Evolutionary conservation across 2,888 invertebrate genomes (phyloP).

Genomic region (Acleris literana): DNA sequence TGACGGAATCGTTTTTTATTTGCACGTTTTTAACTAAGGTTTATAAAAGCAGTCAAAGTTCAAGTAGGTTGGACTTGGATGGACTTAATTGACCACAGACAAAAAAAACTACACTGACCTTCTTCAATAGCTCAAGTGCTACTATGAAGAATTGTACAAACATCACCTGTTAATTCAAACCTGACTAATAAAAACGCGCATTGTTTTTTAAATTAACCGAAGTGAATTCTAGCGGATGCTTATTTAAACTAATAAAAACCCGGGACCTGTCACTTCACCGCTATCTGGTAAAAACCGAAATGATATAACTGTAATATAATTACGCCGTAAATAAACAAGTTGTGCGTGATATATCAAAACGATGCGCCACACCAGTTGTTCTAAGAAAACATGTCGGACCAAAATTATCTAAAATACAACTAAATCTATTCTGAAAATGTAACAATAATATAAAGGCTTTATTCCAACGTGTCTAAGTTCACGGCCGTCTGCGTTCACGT

Average conservation of each 20-base stretch:
- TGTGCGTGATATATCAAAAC: neutral
- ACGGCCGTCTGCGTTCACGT: neutral
- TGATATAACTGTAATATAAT: constrained; percentile 30
- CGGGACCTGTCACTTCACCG: constrained; percentile 12
- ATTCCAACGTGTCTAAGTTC: neutral
- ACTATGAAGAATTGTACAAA: too few relatives aligned
- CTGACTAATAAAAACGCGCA: too few relatives aligned
- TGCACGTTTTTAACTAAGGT: neutral
- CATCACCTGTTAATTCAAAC: neutral
- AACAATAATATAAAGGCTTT: neutral
- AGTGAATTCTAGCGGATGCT: constrained; percentile 5
- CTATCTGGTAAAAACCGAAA: constrained; percentile 12
- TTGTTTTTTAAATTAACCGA: neutral
- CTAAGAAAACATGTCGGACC: constrained; percentile 12
- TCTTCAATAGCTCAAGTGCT: too few relatives aligned
- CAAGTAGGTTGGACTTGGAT: constrained; percentile 14
- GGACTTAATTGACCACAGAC: too few relatives aligned
- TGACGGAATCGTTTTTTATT: constrained; percentile 12
- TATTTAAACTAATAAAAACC: constrained; percentile 22
- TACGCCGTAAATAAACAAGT: constrained; percentile 12
- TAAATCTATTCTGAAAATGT: neutral
- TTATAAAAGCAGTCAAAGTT: constrained; percentile 5
- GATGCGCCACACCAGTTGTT: constrained; percentile 22
- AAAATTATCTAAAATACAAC: neutral
- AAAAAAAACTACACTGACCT: too few relatives aligned